phyloP scores from a whole-genome alignment of 1,140 invertebrate genomes.

The Dinothrombium tinctorium region DNA sequence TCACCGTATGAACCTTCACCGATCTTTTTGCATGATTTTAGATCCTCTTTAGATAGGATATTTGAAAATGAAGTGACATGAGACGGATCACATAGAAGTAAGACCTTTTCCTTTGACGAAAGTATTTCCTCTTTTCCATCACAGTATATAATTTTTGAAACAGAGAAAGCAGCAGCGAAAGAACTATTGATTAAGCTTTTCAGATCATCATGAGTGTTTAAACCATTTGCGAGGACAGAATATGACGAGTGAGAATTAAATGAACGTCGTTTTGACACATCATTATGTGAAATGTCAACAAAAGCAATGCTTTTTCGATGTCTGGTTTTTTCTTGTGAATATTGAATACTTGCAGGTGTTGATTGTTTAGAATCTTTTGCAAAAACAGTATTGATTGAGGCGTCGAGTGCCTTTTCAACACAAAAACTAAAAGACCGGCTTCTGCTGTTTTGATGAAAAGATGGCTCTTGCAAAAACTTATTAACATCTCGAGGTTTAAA shows the following conservation, averaged over 20 bases:
- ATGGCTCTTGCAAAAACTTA: background rate
- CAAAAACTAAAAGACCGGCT: background rate
- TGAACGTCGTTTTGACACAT: too few relatives aligned
- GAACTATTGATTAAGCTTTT: background rate
- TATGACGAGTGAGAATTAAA: too few relatives aligned
- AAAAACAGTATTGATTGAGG: background rate
- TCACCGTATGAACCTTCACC: conserved; percentile 11
- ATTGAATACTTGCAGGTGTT: background rate
- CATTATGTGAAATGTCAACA: too few relatives aligned
- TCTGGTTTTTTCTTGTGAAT: background rate
- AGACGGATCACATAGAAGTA: conserved; percentile 1
- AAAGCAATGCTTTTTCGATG: too few relatives aligned
- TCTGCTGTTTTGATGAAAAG: background rate
- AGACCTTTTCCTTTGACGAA: conserved; percentile 32
- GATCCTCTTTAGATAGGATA: background rate
- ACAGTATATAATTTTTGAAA: conserved; percentile 11
- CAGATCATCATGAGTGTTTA: background rate
- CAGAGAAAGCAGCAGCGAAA: background rate
- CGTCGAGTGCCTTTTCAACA: background rate
- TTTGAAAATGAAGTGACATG: background rate
- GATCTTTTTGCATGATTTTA: conserved; percentile 7
- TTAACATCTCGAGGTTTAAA: background rate
- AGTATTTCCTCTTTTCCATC: conserved; percentile 32
- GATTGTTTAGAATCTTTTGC: background rate
- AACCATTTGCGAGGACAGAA: too few relatives aligned